Conservation (phyloP, 2,113 vertebrate species). For the Galemys pyrenaicus region DNA sequence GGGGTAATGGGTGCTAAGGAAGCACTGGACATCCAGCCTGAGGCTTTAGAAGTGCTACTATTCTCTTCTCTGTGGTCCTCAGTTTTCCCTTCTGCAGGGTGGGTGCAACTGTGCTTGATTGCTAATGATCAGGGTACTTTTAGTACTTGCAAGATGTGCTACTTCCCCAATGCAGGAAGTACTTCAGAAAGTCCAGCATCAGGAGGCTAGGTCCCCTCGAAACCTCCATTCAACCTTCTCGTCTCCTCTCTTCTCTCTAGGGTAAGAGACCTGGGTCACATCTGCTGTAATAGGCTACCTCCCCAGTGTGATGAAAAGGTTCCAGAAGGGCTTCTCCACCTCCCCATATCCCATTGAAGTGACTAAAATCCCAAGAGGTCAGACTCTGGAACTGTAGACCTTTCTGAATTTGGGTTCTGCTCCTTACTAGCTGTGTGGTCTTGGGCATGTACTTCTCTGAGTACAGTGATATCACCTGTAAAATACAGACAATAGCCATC, state of each 20-base stretch:
- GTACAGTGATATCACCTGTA: neutral
- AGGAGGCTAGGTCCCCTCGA: neutral
- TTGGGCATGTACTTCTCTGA: neutral
- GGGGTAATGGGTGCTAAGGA: neutral
- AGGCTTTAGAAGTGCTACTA: neutral
- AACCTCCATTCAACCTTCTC: neutral
- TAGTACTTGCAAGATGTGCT: neutral
- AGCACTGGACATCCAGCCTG: neutral
- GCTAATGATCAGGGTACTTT: neutral
- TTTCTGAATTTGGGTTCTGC: neutral
- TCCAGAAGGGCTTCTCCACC: neutral
- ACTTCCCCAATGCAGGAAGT: neutral
- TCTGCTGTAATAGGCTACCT: neutral
- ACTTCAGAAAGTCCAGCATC: neutral
- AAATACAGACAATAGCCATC: neutral
- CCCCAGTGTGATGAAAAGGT: neutral
- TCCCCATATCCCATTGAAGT: neutral
- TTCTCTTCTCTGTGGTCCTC: neutral
- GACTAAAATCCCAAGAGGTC: neutral
- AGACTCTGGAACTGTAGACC: neutral
- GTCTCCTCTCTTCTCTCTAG: neutral
- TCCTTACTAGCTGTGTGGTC: neutral
- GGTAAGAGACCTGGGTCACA: neutral
- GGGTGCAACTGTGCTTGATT: neutral
- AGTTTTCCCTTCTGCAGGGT: neutral